These are phyloP conservation scores for Patella depressa DNA, from an alignment of 2,888 invertebrate genomes.

Conservation along the genomic window DNA sequence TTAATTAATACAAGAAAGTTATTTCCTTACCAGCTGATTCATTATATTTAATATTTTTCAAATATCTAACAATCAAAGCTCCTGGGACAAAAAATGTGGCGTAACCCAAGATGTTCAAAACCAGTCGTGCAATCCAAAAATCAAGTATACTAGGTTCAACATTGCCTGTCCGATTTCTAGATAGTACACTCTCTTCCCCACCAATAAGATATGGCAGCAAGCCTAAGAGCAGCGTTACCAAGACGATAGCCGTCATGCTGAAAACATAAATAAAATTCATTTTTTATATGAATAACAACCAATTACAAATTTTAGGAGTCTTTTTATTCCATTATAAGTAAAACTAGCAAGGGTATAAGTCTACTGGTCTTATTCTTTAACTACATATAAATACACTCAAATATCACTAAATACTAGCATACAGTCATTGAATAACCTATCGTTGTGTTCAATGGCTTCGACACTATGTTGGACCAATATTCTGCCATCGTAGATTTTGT, in stretches of 20 bases:
- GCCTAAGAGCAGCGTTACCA: neutral
- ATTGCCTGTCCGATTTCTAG: constrained; percentile 18
- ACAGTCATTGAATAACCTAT: too few species aligned
- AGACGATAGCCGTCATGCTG: neutral
- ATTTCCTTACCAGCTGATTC: constrained; percentile 80
- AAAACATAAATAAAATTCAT: neutral
- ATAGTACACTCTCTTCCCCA: constrained; percentile 42
- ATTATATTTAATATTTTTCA: constrained; percentile 80
- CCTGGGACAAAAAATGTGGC: constrained; percentile 90
- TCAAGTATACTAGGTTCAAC: constrained; percentile 47
- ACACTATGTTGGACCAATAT: too few species aligned
- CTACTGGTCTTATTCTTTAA: too few species aligned
- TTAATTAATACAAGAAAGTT: too few species aligned
- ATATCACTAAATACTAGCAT: too few species aligned
- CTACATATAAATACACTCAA: too few species aligned
- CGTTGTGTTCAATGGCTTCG: too few species aligned
- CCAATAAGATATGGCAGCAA: neutral
- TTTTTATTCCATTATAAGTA: too few species aligned
- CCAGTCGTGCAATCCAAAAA: constrained; percentile 82
- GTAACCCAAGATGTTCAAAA: constrained; percentile 88
- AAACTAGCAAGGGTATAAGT: too few species aligned
- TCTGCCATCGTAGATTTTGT: too few species aligned
- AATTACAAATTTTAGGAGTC: neutral
- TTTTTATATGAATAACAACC: neutral
- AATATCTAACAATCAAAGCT: constrained; percentile 85